These are phyloP conservation scores for Halcyon leucocephala DNA, from an alignment of 2,797 vertebrate genomes.

Conservation along the genomic window DNA sequence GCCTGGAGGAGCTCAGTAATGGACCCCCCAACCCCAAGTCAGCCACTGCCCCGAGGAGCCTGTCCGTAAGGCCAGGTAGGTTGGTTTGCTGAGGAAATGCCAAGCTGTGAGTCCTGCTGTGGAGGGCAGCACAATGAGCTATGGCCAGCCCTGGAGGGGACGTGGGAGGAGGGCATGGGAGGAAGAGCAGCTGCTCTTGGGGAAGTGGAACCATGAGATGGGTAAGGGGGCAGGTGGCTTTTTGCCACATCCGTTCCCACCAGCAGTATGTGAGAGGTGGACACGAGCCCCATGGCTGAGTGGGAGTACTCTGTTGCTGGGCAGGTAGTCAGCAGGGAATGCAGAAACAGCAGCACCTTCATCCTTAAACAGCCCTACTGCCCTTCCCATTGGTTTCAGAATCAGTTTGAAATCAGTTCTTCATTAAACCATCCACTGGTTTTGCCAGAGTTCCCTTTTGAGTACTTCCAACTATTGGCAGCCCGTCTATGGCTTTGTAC, in stretches of 20 bases:
- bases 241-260: accelerated
- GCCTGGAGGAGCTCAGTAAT: background rate
- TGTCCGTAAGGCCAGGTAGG: background rate
- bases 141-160: no score
- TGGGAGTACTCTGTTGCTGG: accelerated
- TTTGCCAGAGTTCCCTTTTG: background rate
- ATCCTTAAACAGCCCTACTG: background rate
- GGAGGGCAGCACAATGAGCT: accelerated
- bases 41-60: background rate
- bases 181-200: background rate
- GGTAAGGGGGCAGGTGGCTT: background rate
- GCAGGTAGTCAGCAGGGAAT: background rate
- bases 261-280: accelerated
- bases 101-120: accelerated
- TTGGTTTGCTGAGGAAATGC: background rate
- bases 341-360: background rate
- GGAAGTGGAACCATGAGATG: accelerated
- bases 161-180: accelerated
- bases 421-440: background rate
- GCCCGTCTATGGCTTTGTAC: background rate
- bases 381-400: background rate
- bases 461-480: background rate
- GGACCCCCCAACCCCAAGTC: accelerated
- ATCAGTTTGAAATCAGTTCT: background rate
- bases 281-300: accelerated